Conservation (phyloP, 2,888 invertebrate genomes). For the Tetramorium bicarinatum region DNA sequence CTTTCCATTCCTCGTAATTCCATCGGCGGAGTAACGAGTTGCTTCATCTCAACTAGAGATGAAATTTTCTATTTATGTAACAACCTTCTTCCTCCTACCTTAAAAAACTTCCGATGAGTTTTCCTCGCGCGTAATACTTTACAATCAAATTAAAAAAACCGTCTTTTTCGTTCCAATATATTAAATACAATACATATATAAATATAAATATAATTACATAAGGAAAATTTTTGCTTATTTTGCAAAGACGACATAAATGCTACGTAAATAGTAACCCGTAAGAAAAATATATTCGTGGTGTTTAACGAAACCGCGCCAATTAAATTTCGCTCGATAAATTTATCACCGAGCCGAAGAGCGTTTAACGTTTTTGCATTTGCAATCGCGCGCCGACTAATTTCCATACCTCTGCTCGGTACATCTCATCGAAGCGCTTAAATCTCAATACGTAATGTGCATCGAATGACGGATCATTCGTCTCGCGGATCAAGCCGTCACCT, state of each 20-base stretch:
- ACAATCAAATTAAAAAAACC: constrained; percentile 33
- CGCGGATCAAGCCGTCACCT: constrained; percentile 29
- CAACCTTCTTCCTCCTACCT: constrained; percentile 7
- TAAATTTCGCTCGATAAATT: constrained; percentile 53
- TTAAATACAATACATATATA: neutral
- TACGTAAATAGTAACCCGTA: neutral
- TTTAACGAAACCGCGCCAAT: constrained; percentile 22
- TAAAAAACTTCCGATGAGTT: constrained; percentile 35
- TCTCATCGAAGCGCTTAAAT: constrained; percentile 47
- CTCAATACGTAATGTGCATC: constrained; percentile 49
- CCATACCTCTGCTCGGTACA: constrained; percentile 2
- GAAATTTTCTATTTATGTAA: constrained; percentile 51
- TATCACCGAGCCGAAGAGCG: constrained; percentile 5
- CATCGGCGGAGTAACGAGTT: constrained; percentile 50
- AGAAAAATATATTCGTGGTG: constrained; percentile 33
- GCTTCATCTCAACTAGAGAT: constrained; percentile 42
- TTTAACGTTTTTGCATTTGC: constrained; percentile 43
- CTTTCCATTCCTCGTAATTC: constrained; percentile 39
- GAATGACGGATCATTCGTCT: constrained; percentile 41
- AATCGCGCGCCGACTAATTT: constrained; percentile 34
- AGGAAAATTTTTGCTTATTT: neutral
- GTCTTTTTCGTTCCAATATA: neutral
- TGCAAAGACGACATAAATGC: neutral
- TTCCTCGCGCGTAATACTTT: constrained; percentile 18
- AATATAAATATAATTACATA: neutral